phyloP scores from a whole-genome alignment of 2,113 vertebrate species.

The Myiozetetes cayanensis region DNA sequence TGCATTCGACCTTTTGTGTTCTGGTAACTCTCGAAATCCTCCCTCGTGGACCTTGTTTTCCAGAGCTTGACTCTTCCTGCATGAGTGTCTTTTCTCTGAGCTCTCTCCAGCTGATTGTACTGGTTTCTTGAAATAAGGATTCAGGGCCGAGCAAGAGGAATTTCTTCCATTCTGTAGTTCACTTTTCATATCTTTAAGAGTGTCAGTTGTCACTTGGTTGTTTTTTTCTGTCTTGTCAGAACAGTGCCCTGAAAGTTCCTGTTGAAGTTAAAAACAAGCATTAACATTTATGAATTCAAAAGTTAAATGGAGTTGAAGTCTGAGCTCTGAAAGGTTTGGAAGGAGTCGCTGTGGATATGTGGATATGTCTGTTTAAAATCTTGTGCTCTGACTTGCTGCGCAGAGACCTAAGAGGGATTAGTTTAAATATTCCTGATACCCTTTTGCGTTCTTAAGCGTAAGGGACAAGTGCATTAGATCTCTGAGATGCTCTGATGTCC shows the following conservation, averaged over 20 bases:
- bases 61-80: neutral
- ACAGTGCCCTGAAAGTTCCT: neutral
- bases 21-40: neutral
- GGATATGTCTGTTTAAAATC: neutral
- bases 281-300: neutral
- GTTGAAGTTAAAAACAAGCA: neutral
- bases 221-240: neutral
- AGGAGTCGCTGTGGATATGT: neutral
- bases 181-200: neutral
- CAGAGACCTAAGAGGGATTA: neutral
- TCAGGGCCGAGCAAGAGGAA: neutral
- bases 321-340: neutral
- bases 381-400: neutral
- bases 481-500: fast-evolving
- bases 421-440: neutral
- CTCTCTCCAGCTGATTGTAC: neutral
- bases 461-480: fast-evolving
- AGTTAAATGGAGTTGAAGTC: neutral
- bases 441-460: neutral
- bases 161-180: neutral
- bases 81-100: neutral
- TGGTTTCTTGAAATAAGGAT: neutral
- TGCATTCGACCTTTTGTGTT: neutral
- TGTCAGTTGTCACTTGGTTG: neutral
- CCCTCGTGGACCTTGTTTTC: neutral